Conservation (phyloP, 1,140 invertebrate species). For the Magallana gigas region DNA sequence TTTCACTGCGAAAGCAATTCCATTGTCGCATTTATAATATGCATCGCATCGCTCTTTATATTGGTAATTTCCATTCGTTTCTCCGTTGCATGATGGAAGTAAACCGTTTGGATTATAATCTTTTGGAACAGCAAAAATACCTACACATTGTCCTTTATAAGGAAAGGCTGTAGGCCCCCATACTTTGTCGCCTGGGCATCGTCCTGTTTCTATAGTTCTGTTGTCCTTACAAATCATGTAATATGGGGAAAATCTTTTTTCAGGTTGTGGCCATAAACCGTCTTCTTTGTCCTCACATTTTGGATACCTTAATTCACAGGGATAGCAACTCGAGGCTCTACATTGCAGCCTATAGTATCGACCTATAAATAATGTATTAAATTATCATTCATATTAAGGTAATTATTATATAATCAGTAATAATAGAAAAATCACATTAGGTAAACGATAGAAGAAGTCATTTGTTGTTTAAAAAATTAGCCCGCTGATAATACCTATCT, state of each 20-base stretch:
- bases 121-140: not conserved
- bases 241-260: not conserved
- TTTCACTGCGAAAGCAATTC: not conserved
- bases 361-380: not conserved
- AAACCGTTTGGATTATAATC: not conserved
- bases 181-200: not conserved
- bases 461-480: too few species aligned
- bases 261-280: not conserved
- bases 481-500: too few species aligned
- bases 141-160: not conserved
- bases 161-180: not conserved
- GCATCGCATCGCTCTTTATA: not conserved
- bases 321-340: not conserved
- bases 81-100: not conserved
- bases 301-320: not conserved
- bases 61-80: not conserved
- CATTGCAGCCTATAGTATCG: not conserved
- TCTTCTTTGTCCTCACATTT: not conserved
- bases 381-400: too few species aligned
- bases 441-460: too few species aligned
- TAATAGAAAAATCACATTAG: too few species aligned
- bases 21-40: not conserved
- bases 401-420: too few species aligned
- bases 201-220: not conserved
- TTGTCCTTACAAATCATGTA: not conserved